Conservation (phyloP, 2,888 invertebrate genomes). For the Mystacides longicornis region DNA sequence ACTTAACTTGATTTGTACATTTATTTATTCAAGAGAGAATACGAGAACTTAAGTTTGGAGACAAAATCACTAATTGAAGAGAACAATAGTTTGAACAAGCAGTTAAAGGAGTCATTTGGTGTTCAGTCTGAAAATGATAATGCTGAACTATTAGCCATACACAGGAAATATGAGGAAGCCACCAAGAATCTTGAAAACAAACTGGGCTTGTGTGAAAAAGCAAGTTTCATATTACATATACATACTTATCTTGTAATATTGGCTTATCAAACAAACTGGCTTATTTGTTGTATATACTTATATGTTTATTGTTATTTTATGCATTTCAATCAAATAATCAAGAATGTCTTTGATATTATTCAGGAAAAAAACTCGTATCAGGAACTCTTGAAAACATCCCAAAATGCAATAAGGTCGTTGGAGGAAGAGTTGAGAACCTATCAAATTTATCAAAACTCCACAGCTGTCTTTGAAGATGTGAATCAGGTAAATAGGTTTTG, state of each 20-base stretch:
- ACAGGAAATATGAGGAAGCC: constrained; percentile 30
- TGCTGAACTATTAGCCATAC: constrained; percentile 23
- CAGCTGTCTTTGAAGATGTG: constrained; percentile 14
- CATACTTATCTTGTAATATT: too few species aligned
- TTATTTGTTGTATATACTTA: too few species aligned
- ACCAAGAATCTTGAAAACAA: constrained; percentile 32
- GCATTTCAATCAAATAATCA: too few species aligned
- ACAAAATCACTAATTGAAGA: constrained; percentile 34
- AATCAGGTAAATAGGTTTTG: constrained; percentile 16
- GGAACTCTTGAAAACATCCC: constrained; percentile 59
- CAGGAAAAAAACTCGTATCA: constrained; percentile 60
- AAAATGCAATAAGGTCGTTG: constrained; percentile 57
- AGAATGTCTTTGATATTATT: too few species aligned
- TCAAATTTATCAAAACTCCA: constrained; percentile 34
- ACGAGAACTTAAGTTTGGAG: constrained; percentile 30
- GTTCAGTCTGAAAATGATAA: constrained; percentile 24
- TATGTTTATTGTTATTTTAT: too few species aligned
- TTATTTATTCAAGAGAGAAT: constrained; percentile 31
- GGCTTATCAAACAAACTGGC: too few species aligned
- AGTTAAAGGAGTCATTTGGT: constrained; percentile 20
- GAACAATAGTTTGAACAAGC: constrained; percentile 32
- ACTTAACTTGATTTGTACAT: background rate
- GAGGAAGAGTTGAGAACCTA: constrained; percentile 59
- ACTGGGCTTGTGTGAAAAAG: constrained; percentile 19
- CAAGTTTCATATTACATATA: background rate